Evolutionary conservation across 2,113 vertebrate genomes (phyloP), one percentile per base, ranked within the genome.

Genomic region (Corydoras sp.): DNA sequence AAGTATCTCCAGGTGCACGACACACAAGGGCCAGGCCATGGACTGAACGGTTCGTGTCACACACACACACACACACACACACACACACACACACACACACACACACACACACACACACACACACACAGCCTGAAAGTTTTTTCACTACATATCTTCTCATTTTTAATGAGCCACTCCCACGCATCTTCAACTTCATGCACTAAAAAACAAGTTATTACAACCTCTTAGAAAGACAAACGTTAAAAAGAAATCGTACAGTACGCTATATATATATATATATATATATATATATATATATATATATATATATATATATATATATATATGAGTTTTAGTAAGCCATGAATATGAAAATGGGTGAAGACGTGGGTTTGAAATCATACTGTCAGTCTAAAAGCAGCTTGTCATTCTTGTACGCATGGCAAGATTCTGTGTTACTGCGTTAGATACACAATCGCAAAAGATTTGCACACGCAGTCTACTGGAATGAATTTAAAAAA

Each of bases 131-230:
- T 69, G 10, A 62, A 53, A 30, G 3, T 53, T 50, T 75, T 70
- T 54, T 60, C 14, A 53, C 49, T 31, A 68, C 14, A 64, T 35
- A n/a, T n/a, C 54, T 29, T 30, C 54, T 43, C 54, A 61, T 29
- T 53, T 70, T 72, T 56, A 76, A 66, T 66, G 49, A 69, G 72
- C 15, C 69, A 67, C 62, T 72, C 67, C 83, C 80, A 83, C 79
- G 83, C 24, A 65, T 29, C 65, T 64, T 59, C 32, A 67, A 56
- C 12, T 62, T 29, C 50, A 30, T 15, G n/a, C 5, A 54, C n/a
- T 2, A 49, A 66, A 55, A 54, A 48, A 58, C 13, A 15, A 10
- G n/a, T 43, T 43, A 43, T 4, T 8, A 43, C 35, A 43, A 43
- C 35, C 35, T 43, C 7, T 43, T 0, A 43, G 7, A 43, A 43